A percentile compares a stretch with the other conserved stretches of the same genome.
phyloP scores from a whole-genome alignment of 1,140 invertebrate genomes.

The Calliopsis andreniformis region DNA sequence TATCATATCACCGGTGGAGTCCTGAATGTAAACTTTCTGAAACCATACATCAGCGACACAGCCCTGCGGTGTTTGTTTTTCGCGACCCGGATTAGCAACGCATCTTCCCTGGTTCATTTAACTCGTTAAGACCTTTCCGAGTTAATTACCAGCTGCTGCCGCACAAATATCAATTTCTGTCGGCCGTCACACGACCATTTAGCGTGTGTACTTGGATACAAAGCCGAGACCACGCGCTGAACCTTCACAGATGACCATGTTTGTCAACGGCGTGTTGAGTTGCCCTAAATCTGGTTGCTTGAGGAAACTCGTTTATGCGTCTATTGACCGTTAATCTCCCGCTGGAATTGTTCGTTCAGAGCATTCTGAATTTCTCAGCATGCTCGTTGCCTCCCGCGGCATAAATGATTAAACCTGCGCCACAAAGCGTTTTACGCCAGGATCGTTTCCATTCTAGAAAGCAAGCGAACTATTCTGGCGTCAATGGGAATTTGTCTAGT shows the following conservation, averaged over 20 bases:
- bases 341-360: not conserved
- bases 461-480: too few relatives aligned
- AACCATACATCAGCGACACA: conserved; percentile 49
- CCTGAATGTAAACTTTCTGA: conserved; percentile 53
- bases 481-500: too few relatives aligned
- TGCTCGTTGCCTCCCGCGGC: not conserved
- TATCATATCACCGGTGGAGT: conserved; percentile 32
- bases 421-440: too few relatives aligned
- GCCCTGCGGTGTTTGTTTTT: conserved; percentile 45
- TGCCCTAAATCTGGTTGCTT: too few relatives aligned
- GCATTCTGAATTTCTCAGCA: not conserved
- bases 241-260: not conserved
- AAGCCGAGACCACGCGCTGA: not conserved
- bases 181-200: not conserved
- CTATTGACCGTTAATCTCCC: not conserved
- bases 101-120: conserved; percentile 38
- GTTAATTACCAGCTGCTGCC: conserved; percentile 4
- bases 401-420: too few relatives aligned
- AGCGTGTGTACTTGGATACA: not conserved
- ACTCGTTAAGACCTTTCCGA: conserved; percentile 1
- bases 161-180: not conserved
- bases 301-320: not conserved
- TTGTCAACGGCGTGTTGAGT: not conserved
- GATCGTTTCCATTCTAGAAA: too few relatives aligned
- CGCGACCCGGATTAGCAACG: conserved; percentile 31